Base-by-base conservation (phyloP, 2,888 invertebrate species). In the Eupithecia tripunctaria region DNA sequence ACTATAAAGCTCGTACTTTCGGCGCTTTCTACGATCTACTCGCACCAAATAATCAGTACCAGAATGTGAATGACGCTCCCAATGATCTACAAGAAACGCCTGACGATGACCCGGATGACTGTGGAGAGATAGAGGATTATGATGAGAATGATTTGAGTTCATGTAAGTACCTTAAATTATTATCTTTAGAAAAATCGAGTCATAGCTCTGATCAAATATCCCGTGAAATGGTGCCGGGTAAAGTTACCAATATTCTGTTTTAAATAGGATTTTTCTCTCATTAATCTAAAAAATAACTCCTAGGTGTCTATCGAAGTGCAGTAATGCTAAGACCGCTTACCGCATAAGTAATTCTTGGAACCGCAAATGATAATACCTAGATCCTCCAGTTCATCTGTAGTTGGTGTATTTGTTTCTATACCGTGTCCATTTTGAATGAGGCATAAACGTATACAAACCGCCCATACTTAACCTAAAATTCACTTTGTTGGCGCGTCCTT, bases 61-160 rank as follows among this genome's bases (percentile, higher is more conserved):
- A 82, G 32, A 71, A 74, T 2, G 76, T 82, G 25, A 71, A 74
- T 2, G 78, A 83, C 67, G 77, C 82, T 2, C 81, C 79, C 82
- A 83, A 84, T 71, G 84, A 85, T 65, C 82, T 92, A 25, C 87
- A 89, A 78, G 93, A 93, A 72, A 80, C 87, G 43, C 90, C 91
- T 0, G 87, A 86, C 51, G 92, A 93, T 62, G 90, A 90, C 15
- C 86, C 87, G 0, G 86, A 88, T 43, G 94, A 94, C 66, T 94
- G 94, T 67, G 93, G 92, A 0, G 92, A 93, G 71, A 94, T 94
- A 73, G 94, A 92, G 27, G 93, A 94, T 77, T 94, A 94, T 71
- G 94, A 94, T 62, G 93, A 94, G 84, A 91, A 88, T 67, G 93
- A 93, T 81, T 84, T 93, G 2, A 91, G 92, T 81, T 89, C 91